Percentiles rank a stretch among this genome's conserved stretches.
Conservation (phyloP, 1,140 invertebrate species). For the Zaprionus camerounensis region DNA sequence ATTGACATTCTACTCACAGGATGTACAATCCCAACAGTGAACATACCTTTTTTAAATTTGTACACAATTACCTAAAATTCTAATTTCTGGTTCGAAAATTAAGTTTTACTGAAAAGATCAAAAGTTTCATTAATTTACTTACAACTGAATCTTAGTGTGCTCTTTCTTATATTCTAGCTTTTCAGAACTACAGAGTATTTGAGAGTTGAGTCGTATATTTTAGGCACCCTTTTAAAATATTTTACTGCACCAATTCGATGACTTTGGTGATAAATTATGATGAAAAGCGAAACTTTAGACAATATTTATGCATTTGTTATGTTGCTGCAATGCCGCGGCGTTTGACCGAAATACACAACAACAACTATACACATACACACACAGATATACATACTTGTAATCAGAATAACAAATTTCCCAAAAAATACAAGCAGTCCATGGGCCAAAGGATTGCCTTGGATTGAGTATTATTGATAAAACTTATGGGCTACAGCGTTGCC, state of each 20-base stretch:
- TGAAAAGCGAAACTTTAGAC: constrained; percentile 62
- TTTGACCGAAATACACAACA: constrained; percentile 68
- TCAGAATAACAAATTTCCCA: constrained; percentile 50
- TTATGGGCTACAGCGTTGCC: constrained; percentile 49
- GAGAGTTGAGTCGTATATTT: neutral
- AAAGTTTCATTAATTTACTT: too few species aligned
- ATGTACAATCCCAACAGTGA: too few species aligned
- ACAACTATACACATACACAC: constrained; percentile 34
- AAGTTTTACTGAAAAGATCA: neutral
- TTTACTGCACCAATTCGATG: constrained; percentile 21
- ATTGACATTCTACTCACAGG: neutral
- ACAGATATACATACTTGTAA: neutral
- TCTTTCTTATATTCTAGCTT: too few species aligned
- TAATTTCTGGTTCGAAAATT: neutral
- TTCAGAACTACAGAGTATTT: neutral
- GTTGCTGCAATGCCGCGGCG: constrained; percentile 60
- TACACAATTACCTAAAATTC: too few species aligned
- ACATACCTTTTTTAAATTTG: too few species aligned
- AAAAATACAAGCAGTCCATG: constrained; percentile 42
- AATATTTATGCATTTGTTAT: constrained; percentile 20
- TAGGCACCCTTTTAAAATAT: constrained; percentile 10
- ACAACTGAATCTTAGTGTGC: too few species aligned
- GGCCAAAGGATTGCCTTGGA: constrained; percentile 63
- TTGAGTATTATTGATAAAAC: constrained; percentile 83
- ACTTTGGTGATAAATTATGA: constrained; percentile 50